Base-by-base conservation (phyloP, 2,113 vertebrate genomes). In the Pica pica region DNA sequence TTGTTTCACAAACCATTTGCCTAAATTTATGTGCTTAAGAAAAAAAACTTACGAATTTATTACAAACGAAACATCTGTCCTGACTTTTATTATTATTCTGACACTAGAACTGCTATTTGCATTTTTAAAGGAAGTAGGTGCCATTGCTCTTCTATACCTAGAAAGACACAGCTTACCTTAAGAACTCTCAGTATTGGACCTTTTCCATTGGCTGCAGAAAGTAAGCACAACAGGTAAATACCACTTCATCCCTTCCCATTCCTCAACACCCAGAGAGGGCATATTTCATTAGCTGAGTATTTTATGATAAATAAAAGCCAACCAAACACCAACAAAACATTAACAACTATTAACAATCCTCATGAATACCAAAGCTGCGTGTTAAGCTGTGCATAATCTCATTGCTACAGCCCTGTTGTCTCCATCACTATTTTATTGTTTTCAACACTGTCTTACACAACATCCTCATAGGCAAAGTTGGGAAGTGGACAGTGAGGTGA, bases 1-100 rank as follows among this genome's bases (percentile, higher is more conserved):
- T 83, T 83, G 28, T 42, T 93, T 87, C 90, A 93, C 55, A 94
- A 92, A 88, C 85, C 9, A 80, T 68, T 81, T 89, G 14, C 88
- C 52, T 94, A 67, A 68, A 90, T 88, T 44, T 86, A 71, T 33
- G 24, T 59, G 42, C 60, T 78, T 65, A 63, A 91, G 33, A 46
- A 79, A 94, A 87, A 94, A 57, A 23, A 18, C 19, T 16, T 69
- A 79, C 4, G 33, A 61, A 87, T 70, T 69, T 70, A 89, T 67
- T 90, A 77, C 42, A 74, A 92, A 90, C 41, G 30, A 64, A 93
- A 92, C 71, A 93, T 81, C 80, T 96, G 75, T 31, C 56, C 33
- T 67, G 47, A n/a, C 24, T 59, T 88, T 70, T 65, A 47, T 83
- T 90, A 78, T 86, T 88, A 69, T 8, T 65, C 33, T 42, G 21